A percentile compares a stretch with the other conserved stretches of the same genome.
phyloP scores from a whole-genome alignment of 2,888 invertebrate genomes.

The Drosophila affinis region DNA sequence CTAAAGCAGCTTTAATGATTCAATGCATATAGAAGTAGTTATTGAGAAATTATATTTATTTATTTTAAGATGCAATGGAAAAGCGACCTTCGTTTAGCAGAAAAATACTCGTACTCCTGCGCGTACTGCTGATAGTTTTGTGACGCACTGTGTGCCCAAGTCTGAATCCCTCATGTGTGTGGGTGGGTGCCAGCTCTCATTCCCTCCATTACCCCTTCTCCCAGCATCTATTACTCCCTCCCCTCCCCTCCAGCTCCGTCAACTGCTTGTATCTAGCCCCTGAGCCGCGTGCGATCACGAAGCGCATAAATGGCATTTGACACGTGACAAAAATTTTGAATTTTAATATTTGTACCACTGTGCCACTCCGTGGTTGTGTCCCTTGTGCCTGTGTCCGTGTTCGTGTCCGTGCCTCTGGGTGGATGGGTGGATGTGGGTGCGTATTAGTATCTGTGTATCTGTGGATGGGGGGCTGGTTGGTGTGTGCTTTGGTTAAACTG shows the following conservation, averaged over 20 bases:
- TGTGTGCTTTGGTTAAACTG: constrained; percentile 54
- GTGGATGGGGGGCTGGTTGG: neutral
- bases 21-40: too few relatives aligned
- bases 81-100: neutral
- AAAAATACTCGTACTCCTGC: neutral
- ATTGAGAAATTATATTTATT: too few relatives aligned
- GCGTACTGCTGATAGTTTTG: neutral
- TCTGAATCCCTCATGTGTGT: neutral
- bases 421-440: constrained; percentile 2
- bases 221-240: neutral
- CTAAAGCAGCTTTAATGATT: neutral
- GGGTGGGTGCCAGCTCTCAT: neutral
- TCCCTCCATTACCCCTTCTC: neutral
- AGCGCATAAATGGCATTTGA: constrained; percentile 78
- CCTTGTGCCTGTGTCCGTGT: neutral
- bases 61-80: neutral
- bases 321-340: constrained; percentile 77
- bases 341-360: constrained; percentile 71
- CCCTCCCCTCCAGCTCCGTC: neutral
- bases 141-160: neutral
- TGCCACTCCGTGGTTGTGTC: neutral
- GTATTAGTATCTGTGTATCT: constrained; percentile 8
- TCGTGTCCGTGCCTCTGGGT: neutral
- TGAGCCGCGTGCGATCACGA: constrained; percentile 71
- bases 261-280: constrained; percentile 9